Conservation (phyloP, 2,113 vertebrate genomes). For the Centropus unirufus region DNA sequence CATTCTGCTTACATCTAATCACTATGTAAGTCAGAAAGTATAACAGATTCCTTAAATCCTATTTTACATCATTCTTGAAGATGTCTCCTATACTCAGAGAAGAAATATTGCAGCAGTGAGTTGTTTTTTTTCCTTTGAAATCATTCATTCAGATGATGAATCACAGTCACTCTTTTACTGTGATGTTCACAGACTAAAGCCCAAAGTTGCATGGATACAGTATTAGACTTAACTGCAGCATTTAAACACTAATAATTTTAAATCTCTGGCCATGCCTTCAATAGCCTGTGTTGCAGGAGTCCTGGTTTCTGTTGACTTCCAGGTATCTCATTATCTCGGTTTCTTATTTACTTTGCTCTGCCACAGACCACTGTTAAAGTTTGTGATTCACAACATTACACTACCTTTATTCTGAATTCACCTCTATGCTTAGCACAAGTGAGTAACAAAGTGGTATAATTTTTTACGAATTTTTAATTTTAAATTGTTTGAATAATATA, state of each 20-base stretch:
- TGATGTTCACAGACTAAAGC: background rate
- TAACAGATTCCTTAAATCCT: background rate
- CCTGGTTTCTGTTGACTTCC: conserved; percentile 35
- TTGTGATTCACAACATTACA: background rate
- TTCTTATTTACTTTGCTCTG: conserved; percentile 41
- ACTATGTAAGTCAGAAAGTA: background rate
- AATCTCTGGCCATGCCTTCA: background rate
- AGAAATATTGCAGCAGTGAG: background rate
- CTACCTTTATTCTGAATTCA: background rate
- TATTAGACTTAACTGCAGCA: conserved; percentile 26
- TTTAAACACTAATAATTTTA: background rate
- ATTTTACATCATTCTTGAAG: background rate
- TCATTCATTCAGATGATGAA: background rate
- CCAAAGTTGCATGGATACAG: background rate
- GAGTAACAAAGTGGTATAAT: background rate
- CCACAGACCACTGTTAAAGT: background rate
- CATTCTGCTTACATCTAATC: background rate
- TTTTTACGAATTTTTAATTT: background rate
- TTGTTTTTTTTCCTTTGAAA: background rate
- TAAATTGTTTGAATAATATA: background rate
- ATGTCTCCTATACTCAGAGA: background rate
- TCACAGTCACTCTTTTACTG: background rate
- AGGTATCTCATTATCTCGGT: conserved; percentile 22
- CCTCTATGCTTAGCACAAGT: background rate
- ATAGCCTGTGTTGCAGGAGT: background rate